phyloP scores from a whole-genome alignment of 2,113 vertebrate genomes.

The Pygoscelis adeliae region DNA sequence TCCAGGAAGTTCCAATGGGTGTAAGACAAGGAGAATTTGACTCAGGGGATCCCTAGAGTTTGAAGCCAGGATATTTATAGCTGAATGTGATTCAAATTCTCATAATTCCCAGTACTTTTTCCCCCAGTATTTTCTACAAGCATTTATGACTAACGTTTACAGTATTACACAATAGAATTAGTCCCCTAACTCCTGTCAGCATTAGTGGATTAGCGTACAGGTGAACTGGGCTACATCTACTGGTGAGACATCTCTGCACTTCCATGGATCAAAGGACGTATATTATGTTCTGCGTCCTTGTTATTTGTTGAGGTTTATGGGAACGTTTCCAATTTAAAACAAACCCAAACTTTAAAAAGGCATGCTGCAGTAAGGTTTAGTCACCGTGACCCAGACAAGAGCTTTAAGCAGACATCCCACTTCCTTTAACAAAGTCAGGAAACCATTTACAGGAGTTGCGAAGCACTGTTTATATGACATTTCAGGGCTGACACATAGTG shows the following conservation, averaged over 20 bases:
- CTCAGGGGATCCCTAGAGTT: background rate
- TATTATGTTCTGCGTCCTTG: background rate
- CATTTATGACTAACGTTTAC: background rate
- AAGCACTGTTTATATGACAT: constrained; percentile 36
- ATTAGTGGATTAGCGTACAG: background rate
- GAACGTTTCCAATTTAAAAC: background rate
- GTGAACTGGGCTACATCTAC: background rate
- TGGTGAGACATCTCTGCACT: background rate
- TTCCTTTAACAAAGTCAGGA: constrained; percentile 52
- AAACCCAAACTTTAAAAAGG: background rate
- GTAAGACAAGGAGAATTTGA: background rate
- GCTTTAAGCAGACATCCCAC: constrained; percentile 36
- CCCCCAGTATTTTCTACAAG: background rate
- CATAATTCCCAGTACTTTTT: background rate
- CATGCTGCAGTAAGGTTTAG: constrained; percentile 19
- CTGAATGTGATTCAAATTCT: background rate
- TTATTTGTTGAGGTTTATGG: background rate
- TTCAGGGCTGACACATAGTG: background rate
- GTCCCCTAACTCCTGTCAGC: background rate
- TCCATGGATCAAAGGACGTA: background rate
- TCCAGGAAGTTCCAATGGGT: background rate
- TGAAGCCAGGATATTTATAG: background rate
- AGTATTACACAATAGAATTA: background rate
- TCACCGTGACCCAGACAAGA: constrained; percentile 49
- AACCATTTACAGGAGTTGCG: constrained; percentile 2